Percentiles rank a stretch among this genome's conserved stretches.
These are phyloP conservation scores for Phyllotreta cruciferae DNA, from an alignment of 2,888 invertebrate genomes.

Conservation along the genomic window DNA sequence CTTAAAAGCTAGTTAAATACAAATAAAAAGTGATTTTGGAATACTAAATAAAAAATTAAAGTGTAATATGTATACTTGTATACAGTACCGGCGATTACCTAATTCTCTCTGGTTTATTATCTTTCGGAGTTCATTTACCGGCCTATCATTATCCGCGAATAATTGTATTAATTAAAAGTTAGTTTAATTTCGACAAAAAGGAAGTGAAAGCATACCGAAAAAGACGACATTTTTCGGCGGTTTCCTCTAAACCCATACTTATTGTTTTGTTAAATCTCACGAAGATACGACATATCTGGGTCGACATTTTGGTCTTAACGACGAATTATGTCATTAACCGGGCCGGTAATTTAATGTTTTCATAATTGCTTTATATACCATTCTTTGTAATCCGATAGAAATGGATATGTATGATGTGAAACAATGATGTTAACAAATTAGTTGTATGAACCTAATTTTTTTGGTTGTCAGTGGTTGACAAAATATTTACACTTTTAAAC, in stretches of 20 bases:
- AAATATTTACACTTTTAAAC: too few relatives aligned
- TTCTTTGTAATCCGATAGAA: constrained; percentile 6
- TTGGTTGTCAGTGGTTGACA: neutral
- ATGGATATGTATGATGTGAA: constrained; percentile 7
- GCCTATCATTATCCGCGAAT: constrained; percentile 2
- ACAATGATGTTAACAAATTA: constrained; percentile 4
- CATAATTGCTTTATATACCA: constrained; percentile 1
- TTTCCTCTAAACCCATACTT: constrained; percentile 22
- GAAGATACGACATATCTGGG: constrained; percentile 23
- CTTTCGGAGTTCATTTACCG: constrained; percentile 4
- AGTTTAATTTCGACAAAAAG: constrained; percentile 22
- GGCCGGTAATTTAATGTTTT: constrained; percentile 21
- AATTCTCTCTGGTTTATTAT: neutral
- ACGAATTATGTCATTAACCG: constrained; percentile 24
- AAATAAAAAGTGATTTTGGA: too few relatives aligned
- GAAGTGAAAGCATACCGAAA: constrained; percentile 26
- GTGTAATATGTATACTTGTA: too few relatives aligned
- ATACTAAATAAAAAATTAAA: too few relatives aligned
- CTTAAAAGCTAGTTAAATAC: too few relatives aligned
- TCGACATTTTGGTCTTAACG: constrained; percentile 20
- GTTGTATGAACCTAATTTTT: constrained; percentile 2
- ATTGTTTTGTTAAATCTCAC: constrained; percentile 23
- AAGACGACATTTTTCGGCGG: constrained; percentile 14
- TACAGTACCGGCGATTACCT: too few relatives aligned
- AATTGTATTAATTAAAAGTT: constrained; percentile 19